Conservation (phyloP, 2,113 vertebrate genomes). For the Labeo rohita region DNA sequence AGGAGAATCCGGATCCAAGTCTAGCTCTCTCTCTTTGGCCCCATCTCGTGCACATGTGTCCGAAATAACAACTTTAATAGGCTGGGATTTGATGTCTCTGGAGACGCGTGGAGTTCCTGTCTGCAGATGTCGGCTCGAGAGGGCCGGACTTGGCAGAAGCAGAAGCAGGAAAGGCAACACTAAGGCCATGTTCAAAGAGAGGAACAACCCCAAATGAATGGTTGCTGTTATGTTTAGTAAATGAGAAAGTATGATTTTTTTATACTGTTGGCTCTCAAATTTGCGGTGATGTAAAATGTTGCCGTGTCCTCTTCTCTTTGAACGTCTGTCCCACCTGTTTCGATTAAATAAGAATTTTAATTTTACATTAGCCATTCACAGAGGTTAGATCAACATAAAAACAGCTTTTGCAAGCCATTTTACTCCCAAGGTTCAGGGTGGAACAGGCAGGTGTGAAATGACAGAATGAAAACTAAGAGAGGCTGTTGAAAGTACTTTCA, state of each 20-base stretch:
- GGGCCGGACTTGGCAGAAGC: conserved; percentile 49
- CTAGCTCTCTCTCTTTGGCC: conserved; percentile 63
- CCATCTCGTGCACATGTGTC: conserved; percentile 62
- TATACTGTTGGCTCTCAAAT: not conserved
- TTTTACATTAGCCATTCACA: not conserved
- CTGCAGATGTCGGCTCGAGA: conserved; percentile 50
- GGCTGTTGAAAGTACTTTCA: not conserved
- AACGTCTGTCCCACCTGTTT: not conserved
- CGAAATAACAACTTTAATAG: conserved; percentile 69
- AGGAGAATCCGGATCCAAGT: conserved; percentile 69
- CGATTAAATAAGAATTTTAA: not conserved
- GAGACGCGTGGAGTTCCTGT: conserved; percentile 56
- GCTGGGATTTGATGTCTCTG: conserved; percentile 55
- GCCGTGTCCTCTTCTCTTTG: not conserved
- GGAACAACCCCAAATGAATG: not conserved
- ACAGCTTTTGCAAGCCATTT: not conserved
- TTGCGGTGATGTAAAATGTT: not conserved
- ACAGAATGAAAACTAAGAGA: not conserved
- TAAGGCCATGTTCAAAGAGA: conserved; percentile 51
- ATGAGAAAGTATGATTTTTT: not conserved
- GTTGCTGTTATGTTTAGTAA: not conserved
- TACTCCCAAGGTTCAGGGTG: not conserved
- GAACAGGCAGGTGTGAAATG: not conserved
- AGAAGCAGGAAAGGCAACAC: conserved; percentile 58
- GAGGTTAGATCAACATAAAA: not conserved